phyloP scores from a whole-genome alignment of 2,797 vertebrate species.

The Coilia nasus region DNA sequence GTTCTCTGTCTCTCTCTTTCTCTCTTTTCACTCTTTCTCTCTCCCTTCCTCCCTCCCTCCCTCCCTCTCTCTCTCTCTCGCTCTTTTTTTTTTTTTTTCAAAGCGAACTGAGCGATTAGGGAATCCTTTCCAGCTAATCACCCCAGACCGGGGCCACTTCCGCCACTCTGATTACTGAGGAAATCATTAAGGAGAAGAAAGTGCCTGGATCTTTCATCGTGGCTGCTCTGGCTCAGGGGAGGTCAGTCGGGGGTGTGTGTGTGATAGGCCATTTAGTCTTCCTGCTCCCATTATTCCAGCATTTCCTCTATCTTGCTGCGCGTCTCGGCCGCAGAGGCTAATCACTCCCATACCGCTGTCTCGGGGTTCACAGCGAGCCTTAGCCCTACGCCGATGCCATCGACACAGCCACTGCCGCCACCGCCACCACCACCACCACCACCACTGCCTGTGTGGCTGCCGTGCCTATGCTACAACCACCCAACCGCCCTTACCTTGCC shows the following conservation, averaged over 20 bases:
- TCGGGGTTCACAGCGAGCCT: slow-evolving; percentile 49
- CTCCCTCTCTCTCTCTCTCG: slow-evolving; percentile 3
- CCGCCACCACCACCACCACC: background rate
- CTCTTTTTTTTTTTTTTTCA: slow-evolving; percentile 64
- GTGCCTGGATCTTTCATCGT: slow-evolving; percentile 88
- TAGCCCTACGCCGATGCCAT: background rate
- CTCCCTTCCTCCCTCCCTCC: background rate
- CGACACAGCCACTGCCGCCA: background rate
- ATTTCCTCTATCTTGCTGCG: slow-evolving; percentile 78
- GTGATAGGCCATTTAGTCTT: slow-evolving; percentile 84
- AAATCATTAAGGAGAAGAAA: slow-evolving; percentile 90
- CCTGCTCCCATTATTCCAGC: slow-evolving; percentile 81
- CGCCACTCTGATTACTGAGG: slow-evolving; percentile 86
- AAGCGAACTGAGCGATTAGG: slow-evolving; percentile 76
- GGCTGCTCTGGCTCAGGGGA: slow-evolving; percentile 80
- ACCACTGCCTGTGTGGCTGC: too few species aligned
- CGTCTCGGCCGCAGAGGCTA: slow-evolving; percentile 63
- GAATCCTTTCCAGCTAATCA: slow-evolving; percentile 82
- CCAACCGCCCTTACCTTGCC: too few species aligned
- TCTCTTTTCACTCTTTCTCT: slow-evolving; percentile 46
- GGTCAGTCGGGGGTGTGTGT: slow-evolving; percentile 83
- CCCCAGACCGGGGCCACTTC: slow-evolving; percentile 83
- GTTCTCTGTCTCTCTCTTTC: slow-evolving; percentile 49
- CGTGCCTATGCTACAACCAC: too few species aligned
- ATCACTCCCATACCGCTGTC: slow-evolving; percentile 83